These are phyloP conservation scores for Morone saxatilis DNA, from an alignment of 2,113 vertebrate genomes.

Conservation along the genomic window DNA sequence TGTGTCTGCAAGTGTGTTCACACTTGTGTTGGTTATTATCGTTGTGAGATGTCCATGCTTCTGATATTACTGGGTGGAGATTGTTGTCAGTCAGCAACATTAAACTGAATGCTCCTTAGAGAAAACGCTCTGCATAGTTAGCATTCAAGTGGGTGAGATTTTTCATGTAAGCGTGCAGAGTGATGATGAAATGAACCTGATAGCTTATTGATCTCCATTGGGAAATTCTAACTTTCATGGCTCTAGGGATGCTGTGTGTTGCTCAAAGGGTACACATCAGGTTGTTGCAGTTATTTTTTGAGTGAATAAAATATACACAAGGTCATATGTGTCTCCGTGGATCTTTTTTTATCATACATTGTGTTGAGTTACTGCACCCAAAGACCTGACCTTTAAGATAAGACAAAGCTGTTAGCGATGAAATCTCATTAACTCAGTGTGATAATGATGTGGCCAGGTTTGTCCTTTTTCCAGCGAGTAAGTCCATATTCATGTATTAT, in stretches of 20 bases:
- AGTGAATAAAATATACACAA: conserved; percentile 17
- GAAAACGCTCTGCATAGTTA: conserved; percentile 37
- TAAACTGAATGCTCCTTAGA: conserved; percentile 43
- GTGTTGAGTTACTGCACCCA: not conserved
- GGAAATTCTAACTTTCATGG: conserved; percentile 49
- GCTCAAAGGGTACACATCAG: conserved; percentile 15
- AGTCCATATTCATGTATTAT: not conserved
- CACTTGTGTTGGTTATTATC: conserved; percentile 7
- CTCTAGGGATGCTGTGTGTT: conserved; percentile 10
- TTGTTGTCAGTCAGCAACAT: conserved; percentile 50
- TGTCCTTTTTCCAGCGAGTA: not conserved
- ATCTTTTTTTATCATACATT: not conserved
- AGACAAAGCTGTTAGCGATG: not conserved
- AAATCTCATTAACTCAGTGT: conserved; percentile 23
- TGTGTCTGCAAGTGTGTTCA: not conserved
- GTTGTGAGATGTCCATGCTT: conserved; percentile 13
- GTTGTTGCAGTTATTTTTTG: conserved; percentile 3
- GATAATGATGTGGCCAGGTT: not conserved
- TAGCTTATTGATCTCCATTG: conserved; percentile 60
- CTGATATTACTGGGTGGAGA: conserved; percentile 42
- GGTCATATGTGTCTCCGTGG: not conserved
- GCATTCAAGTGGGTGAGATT: conserved; percentile 40
- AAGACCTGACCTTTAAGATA: conserved; percentile 44
- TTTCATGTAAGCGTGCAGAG: conserved; percentile 39
- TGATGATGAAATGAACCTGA: conserved; percentile 55